Evolutionary conservation across 2,888 invertebrate species (phyloP).

Genomic region (Hirtodrosophila duncani): DNA sequence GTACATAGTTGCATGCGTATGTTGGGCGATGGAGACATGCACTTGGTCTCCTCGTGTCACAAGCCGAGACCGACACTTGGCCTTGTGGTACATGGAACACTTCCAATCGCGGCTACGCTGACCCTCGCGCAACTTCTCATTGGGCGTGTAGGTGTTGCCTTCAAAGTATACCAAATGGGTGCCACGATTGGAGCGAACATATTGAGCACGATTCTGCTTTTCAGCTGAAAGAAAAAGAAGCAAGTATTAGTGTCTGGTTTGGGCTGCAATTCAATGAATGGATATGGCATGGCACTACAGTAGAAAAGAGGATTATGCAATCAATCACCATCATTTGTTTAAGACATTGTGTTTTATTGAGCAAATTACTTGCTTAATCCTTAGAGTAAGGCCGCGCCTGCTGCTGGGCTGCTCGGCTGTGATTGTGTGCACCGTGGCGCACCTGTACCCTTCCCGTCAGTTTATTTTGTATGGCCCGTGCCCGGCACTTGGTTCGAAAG

Average conservation of each 20-base stretch:
- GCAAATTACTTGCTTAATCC: constrained; percentile 35
- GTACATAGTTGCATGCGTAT: constrained; percentile 73
- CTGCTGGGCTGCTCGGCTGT: constrained; percentile 38
- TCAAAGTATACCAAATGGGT: constrained; percentile 72
- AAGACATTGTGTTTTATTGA: constrained; percentile 38
- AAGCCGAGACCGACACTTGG: constrained; percentile 75
- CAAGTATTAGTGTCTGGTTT: no score
- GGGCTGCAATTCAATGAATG: no score
- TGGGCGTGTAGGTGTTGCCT: constrained; percentile 77
- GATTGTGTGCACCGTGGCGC: constrained; percentile 73
- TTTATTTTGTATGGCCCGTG: constrained; percentile 74
- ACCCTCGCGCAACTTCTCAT: constrained; percentile 73
- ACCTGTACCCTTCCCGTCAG: constrained; percentile 61
- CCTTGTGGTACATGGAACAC: constrained; percentile 77
- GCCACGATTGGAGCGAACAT: constrained; percentile 65
- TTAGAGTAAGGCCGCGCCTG: not conserved
- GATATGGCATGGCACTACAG: no score
- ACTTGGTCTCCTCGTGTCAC: constrained; percentile 72
- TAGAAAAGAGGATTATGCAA: no score
- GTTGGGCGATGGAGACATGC: constrained; percentile 63
- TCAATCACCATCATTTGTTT: no score
- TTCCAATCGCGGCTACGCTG: constrained; percentile 77
- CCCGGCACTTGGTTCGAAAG: constrained; percentile 75
- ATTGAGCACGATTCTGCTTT: constrained; percentile 33
- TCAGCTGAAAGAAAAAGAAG: constrained; percentile 12